Conservation (phyloP, 2,797 vertebrate genomes). For the Anguilla marmorata region DNA sequence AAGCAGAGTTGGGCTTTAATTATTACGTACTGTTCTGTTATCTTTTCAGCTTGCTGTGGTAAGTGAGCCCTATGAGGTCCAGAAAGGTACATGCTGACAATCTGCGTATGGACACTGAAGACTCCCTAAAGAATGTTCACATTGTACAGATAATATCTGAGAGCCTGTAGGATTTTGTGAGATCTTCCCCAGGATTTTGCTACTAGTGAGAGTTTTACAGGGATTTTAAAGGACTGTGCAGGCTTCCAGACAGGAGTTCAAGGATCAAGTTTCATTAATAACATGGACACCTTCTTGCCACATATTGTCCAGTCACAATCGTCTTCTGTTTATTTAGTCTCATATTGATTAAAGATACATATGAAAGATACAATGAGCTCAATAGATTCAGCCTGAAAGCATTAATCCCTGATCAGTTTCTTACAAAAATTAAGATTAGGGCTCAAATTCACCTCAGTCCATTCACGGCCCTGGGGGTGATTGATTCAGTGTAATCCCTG, state of each 20-base stretch:
- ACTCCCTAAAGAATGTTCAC: background rate
- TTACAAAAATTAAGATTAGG: background rate
- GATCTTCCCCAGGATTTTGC: background rate
- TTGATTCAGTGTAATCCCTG: constrained; percentile 8
- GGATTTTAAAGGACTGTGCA: background rate
- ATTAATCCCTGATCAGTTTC: background rate
- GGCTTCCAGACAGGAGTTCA: background rate
- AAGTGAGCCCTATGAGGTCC: constrained; percentile 25
- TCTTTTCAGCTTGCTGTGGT: constrained; percentile 53
- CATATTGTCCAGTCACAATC: background rate
- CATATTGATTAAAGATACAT: background rate
- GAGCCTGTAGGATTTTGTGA: background rate
- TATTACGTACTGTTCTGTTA: constrained; percentile 13
- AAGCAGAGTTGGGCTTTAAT: background rate
- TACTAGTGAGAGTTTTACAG: background rate
- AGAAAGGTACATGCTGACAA: background rate
- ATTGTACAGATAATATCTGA: constrained; percentile 1
- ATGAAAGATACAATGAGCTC: background rate
- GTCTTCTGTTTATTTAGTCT: background rate
- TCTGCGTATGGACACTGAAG: background rate
- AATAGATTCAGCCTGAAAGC: background rate
- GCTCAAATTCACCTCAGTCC: background rate
- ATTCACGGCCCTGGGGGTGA: constrained; percentile 35
- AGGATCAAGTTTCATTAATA: background rate
- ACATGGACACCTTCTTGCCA: background rate